These are phyloP conservation scores for Acheta domesticus DNA, from an alignment of 2,888 invertebrate genomes.

Conservation along the genomic window DNA sequence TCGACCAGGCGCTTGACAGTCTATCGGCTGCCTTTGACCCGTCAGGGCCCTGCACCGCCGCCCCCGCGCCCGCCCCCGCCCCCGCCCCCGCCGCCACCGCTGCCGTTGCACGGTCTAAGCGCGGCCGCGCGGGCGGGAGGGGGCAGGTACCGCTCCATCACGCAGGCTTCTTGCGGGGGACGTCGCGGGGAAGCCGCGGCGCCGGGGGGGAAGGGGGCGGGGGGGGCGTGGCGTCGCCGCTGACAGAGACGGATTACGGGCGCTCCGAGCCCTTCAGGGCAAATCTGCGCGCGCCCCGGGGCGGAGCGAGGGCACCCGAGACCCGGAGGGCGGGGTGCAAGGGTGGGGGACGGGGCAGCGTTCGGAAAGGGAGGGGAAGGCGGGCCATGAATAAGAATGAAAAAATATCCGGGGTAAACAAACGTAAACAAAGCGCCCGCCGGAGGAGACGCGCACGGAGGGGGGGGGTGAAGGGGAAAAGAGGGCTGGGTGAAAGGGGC, in stretches of 20 bases:
- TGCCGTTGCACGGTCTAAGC: neutral
- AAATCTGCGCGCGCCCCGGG: neutral
- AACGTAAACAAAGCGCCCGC: neutral
- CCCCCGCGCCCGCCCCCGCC: no score
- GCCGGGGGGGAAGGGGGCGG: neutral
- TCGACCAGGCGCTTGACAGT: no score
- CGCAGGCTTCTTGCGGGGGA: neutral
- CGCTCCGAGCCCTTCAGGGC: neutral
- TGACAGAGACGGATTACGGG: neutral
- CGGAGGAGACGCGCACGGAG: neutral
- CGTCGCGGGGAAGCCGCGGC: neutral
- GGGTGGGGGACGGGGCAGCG: no score
- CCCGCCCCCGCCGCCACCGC: no score
- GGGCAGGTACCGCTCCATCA: neutral
- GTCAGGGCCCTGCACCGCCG: no score
- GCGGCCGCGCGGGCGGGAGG: neutral
- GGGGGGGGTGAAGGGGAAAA: neutral
- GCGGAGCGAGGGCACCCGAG: neutral
- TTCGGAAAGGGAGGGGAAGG: no score
- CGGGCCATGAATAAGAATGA: slow-evolving; percentile 18
- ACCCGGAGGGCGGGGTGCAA: neutral
- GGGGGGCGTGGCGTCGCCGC: neutral
- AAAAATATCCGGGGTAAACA: slow-evolving; percentile 10
- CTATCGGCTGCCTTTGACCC: no score
- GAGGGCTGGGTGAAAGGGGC: neutral